Evolutionary conservation across 2,113 vertebrate genomes (phyloP).

Genomic region (Pandion haliaetus): DNA sequence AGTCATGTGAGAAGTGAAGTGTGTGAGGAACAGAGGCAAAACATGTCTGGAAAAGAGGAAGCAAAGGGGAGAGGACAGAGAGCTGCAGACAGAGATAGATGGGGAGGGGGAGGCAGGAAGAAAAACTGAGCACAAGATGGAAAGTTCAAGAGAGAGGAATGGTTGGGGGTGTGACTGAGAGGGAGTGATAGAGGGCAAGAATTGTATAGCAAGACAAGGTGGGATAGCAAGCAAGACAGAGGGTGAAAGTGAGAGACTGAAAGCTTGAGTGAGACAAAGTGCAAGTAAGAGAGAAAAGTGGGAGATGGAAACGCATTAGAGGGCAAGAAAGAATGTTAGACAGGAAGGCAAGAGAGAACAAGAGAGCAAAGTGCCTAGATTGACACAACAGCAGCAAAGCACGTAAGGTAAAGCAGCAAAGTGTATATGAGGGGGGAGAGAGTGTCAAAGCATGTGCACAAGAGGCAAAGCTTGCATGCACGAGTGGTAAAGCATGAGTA

Average conservation of each 20-base stretch:
- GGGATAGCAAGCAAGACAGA: no score
- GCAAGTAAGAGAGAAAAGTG: neutral
- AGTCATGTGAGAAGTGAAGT: no score
- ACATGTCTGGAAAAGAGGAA: no score
- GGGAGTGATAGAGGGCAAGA: no score
- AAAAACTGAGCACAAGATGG: no score
- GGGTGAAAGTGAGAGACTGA: neutral
- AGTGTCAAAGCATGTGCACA: neutral
- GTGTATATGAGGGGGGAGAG: neutral
- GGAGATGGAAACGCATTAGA: neutral
- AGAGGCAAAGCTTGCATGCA: neutral
- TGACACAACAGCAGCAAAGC: neutral
- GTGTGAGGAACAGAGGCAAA: no score
- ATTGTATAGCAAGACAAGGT: neutral
- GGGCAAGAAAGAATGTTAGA: neutral
- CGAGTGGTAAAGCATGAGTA: neutral
- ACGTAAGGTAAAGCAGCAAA: neutral
- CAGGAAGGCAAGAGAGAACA: neutral
- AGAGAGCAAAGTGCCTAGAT: neutral
- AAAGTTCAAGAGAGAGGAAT: no score
- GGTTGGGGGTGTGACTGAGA: no score
- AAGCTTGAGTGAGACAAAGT: neutral
- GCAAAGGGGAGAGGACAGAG: no score
- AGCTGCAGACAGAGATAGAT: no score
- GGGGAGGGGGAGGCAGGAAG: no score